Evolutionary conservation across 1,140 invertebrate species (phyloP).

Genomic region (Ceratosolen fusciceps): DNA sequence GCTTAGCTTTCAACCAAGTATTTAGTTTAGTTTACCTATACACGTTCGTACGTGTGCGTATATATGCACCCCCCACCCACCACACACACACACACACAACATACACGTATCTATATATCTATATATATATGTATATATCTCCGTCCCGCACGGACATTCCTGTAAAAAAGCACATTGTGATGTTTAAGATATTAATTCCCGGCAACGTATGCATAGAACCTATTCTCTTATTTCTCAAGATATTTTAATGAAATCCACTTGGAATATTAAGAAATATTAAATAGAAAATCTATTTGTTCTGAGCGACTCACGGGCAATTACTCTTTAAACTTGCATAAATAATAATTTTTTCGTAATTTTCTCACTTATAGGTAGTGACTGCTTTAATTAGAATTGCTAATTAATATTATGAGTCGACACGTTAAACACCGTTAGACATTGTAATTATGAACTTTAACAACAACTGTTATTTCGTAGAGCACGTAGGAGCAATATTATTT

Average conservation of each 20-base stretch:
- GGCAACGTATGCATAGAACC: too few relatives aligned
- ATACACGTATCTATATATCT: too few relatives aligned
- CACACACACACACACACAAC: too few relatives aligned
- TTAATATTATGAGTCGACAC: neutral
- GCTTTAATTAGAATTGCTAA: neutral
- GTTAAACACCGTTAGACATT: neutral
- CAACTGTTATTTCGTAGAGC: neutral
- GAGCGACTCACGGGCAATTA: too few relatives aligned
- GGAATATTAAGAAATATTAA: too few relatives aligned
- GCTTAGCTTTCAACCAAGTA: conserved; percentile 28
- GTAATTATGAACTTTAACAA: neutral
- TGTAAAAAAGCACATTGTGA: neutral
- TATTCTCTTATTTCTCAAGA: too few relatives aligned
- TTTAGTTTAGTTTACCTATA: too few relatives aligned
- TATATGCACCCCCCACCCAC: too few relatives aligned
- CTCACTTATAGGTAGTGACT: neutral
- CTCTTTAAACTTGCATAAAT: too few relatives aligned
- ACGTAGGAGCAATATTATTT: neutral
- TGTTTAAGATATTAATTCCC: conserved; percentile 1
- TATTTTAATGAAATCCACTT: too few relatives aligned
- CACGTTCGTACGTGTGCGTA: too few relatives aligned
- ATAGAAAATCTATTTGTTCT: too few relatives aligned
- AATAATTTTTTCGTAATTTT: neutral
- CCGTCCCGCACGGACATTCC: neutral
- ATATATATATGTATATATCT: neutral